Evolutionary conservation across 2,888 invertebrate genomes (phyloP).

Genomic region (Caenorhabditis panamensis): DNA sequence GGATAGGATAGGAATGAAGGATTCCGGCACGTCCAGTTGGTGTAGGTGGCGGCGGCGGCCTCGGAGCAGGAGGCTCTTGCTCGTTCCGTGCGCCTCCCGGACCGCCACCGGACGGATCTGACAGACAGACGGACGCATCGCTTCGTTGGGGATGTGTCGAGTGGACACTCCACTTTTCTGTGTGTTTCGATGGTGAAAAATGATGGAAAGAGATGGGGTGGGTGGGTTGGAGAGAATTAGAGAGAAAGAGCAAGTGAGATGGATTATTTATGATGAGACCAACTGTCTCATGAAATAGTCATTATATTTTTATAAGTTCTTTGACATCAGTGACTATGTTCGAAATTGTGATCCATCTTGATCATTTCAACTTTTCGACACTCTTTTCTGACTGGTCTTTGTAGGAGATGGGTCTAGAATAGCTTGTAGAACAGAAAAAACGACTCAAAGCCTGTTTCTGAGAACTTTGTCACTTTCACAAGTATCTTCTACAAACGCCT

Average conservation of each 20-base stretch:
- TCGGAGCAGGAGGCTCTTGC: too few species aligned
- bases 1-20: conserved; percentile 4
- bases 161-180: conserved; percentile 4
- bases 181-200: conserved; percentile 32
- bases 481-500: too few species aligned
- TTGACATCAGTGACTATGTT: background rate
- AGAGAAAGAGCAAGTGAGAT: background rate
- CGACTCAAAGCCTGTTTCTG: too few species aligned
- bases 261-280: background rate
- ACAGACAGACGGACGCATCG: conserved; percentile 23
- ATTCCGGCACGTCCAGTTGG: conserved; percentile 43
- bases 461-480: too few species aligned
- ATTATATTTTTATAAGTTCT: background rate
- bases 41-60: conserved; percentile 40
- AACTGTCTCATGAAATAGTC: background rate
- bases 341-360: too few species aligned
- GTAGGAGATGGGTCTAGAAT: too few species aligned
- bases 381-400: too few species aligned
- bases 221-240: background rate
- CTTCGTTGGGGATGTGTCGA: background rate
- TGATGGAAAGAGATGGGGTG: background rate
- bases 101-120: conserved; percentile 16
- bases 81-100: conserved; percentile 20
- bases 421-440: too few species aligned
- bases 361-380: too few species aligned